A percentile compares a stretch with the other conserved stretches of the same genome.
phyloP scores from a whole-genome alignment of 2,113 vertebrate species.

The Taxidea taxus region DNA sequence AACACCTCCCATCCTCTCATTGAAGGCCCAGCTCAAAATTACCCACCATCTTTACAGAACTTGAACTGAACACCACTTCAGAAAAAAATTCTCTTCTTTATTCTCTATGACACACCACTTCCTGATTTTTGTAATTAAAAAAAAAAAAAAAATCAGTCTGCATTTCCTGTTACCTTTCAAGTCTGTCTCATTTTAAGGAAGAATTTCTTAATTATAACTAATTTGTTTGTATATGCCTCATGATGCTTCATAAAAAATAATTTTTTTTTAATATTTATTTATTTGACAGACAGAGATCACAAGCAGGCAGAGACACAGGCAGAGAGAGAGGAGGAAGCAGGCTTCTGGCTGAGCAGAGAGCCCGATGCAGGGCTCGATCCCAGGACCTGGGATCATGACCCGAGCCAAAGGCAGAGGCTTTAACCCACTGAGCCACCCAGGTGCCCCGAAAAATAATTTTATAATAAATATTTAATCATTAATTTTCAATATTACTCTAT shows the following conservation, averaged over 20 bases:
- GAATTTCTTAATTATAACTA: not conserved
- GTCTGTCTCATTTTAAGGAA: not conserved
- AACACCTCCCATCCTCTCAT: not conserved
- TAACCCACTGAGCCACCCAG: too few relatives aligned
- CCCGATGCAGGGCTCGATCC: too few relatives aligned
- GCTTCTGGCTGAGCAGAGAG: too few relatives aligned
- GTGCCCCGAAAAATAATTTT: too few relatives aligned
- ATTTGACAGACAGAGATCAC: too few relatives aligned
- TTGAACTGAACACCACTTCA: not conserved
- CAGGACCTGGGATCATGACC: too few relatives aligned
- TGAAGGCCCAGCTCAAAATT: not conserved
- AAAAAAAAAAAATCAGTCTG: not conserved
- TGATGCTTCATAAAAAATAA: not conserved
- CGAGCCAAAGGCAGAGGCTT: too few relatives aligned
- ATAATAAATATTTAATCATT: not conserved
- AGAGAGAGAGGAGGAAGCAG: too few relatives aligned
- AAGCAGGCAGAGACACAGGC: too few relatives aligned
- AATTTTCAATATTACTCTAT: not conserved
- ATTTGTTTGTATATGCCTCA: not conserved
- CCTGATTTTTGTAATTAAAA: too few relatives aligned
- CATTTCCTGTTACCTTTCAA: not conserved
- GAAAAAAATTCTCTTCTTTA: not conserved
- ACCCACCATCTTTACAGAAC: not conserved
- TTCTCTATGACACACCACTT: not conserved
- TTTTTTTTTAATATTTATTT: too few relatives aligned